A percentile compares a stretch with the other conserved stretches of the same genome.
phyloP scores from a whole-genome alignment of 2,797 vertebrate genomes.

The Sebastolobus alascanus region DNA sequence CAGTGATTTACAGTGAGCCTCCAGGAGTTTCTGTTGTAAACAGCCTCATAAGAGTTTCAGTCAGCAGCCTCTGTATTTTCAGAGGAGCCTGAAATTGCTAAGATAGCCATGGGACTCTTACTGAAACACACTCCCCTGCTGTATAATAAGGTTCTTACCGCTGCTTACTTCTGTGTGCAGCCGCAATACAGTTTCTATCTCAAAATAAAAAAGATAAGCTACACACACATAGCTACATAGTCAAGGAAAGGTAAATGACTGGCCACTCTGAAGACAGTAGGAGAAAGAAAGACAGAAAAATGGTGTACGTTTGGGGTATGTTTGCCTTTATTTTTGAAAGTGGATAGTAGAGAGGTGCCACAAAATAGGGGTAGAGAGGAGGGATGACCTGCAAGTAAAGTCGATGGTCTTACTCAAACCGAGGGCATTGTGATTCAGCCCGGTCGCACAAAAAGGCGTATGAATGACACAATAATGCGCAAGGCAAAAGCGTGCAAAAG shows the following conservation, averaged over 20 bases:
- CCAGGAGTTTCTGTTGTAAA: slow-evolving; percentile 37
- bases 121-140: slow-evolving; percentile 13
- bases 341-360: not conserved
- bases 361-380: not conserved
- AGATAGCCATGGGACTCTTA: slow-evolving; percentile 9
- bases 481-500: too few species aligned
- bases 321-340: not conserved
- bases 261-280: not conserved
- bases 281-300: not conserved
- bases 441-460: not conserved
- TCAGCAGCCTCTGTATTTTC: slow-evolving; percentile 37
- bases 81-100: slow-evolving; percentile 20
- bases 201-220: slow-evolving; percentile 1
- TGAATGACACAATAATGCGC: too few species aligned
- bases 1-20: slow-evolving; percentile 48
- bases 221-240: not conserved
- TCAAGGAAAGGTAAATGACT: not conserved
- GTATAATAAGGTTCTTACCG: slow-evolving; percentile 6
- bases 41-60: slow-evolving; percentile 32
- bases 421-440: not conserved
- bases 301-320: not conserved
- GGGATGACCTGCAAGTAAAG: not conserved
- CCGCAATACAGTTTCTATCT: slow-evolving; percentile 8
- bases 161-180: not conserved
- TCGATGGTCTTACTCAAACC: not conserved